Base-by-base conservation (phyloP, 2,888 invertebrate genomes). In the Drepana falcataria region DNA sequence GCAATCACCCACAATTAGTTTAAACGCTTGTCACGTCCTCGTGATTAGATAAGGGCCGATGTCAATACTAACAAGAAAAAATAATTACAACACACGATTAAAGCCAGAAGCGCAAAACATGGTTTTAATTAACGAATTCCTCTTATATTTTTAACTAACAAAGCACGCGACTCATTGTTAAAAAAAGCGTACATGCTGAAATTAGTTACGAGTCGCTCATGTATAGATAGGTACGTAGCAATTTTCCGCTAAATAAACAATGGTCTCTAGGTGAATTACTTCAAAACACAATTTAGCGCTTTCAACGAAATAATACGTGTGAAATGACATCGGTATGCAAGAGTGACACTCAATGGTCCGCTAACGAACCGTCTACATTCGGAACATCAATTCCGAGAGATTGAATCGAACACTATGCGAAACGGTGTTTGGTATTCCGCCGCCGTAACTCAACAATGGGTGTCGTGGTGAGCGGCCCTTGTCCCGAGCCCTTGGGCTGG, bases 331-430 rank as follows among this genome's bases (percentile, higher is more conserved):
- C 47, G 57, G 63, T 52, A 64, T 69, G 63, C 60, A 53, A 58
- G 59, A 54, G 37, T 57, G 55, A 58, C 62, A 59, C 54, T 75
- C 66, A 75, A 77, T 73, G 59, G 66, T 54, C 55, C 58, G 57
- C 68, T 78, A 78, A 78, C 77, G 79, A 78, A 76, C 49, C 52
- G 66, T 66, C 66, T 59, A 63, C 61, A 61, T 58, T 65, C 44
- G 54, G 55, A 55, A 59, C 60, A 60, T 66, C 66, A 59, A 56
- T 35, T 49, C 47, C 34, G 54, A 54, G 49, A 54, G 40, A n/a
- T 51, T 40, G 33, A 51, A 51, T 41, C 33, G 40, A 40, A 7
- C 33, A 40, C 47, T 54, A 52, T 51, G 65, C 61, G 63, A 59
- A 69, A 67, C 60, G 58, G 56, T 55, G 47, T 57, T 57, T 59